Base-by-base conservation (phyloP, 23 tunicate species). In the Phallusia fumigata region DNA sequence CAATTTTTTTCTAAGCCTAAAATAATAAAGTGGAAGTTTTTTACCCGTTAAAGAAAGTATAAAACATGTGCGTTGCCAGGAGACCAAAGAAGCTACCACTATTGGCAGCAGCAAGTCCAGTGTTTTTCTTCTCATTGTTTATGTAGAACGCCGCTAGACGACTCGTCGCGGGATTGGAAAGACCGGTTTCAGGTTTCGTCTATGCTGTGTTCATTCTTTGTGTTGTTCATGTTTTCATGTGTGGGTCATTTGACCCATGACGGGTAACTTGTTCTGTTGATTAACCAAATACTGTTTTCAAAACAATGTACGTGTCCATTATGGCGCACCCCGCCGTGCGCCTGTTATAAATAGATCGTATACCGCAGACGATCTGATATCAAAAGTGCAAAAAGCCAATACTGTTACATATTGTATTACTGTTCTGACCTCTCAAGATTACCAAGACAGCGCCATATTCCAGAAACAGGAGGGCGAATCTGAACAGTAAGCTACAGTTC, bases 101-200 rank as follows among this genome's bases (percentile, higher is more conserved):
- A 58, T 11, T 3, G 69, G 69, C 69, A 58, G 26, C 3, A 24
- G 69, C 11, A 24, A 58, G 28, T 22, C 28, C 3, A 58, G 1
- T 1, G 13, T 21, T 21, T 3, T 58, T 22, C 69, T 58, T 2
- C 1, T 24, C 16, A 13, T 58, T 58, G 16, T 58, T 1, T 6
- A 24, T 58, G 10, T 40, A 5, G 69, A 6, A 13, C 11, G 69
- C 69, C 69, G 69, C 28, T 16, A 22, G 69, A 22, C 28, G 69
- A 58, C 26, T 58, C 69, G 26, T 58, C 69, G 28, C 11, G 28
- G 28, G 13, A 58, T 58, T 24, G 16, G 16, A 13, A 58, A 58
- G 69, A 58, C 26, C 26, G 28, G 69, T 6, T 6, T 58, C 69
- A 58, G 69, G 69, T 58, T 58, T 58, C 69, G 69, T 58, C 69